A percentile compares a stretch with the other conserved stretches of the same genome.
Evolutionary conservation across 2,888 invertebrate species (phyloP).

Genomic region (Chrysopilus asiliformis): DNA sequence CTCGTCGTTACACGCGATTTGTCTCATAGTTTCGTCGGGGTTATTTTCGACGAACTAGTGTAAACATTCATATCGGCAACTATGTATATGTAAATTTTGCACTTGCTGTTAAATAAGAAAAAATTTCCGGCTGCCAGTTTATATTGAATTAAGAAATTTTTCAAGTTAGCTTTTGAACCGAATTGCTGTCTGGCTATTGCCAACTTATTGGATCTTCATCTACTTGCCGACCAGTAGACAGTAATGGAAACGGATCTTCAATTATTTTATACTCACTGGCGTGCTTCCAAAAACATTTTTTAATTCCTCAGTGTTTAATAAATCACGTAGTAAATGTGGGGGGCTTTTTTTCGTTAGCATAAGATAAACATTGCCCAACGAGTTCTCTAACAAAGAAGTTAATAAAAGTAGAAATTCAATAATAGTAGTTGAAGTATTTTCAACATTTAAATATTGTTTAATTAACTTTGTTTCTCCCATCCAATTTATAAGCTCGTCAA

Average conservation of each 20-base stretch:
- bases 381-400: conserved; percentile 23
- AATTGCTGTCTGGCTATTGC: too few relatives aligned
- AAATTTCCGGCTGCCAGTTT: too few relatives aligned
- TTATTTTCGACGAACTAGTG: too few relatives aligned
- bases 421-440: conserved; percentile 5
- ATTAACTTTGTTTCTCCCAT: conserved; percentile 1
- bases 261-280: conserved; percentile 13
- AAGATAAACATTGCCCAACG: conserved; percentile 22
- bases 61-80: too few relatives aligned
- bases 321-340: conserved; percentile 38
- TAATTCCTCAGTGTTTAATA: conserved; percentile 32
- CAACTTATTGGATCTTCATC: too few relatives aligned
- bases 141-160: too few relatives aligned
- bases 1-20: too few relatives aligned
- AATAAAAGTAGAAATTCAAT: conserved; percentile 21
- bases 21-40: too few relatives aligned
- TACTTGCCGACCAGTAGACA: too few relatives aligned
- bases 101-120: too few relatives aligned
- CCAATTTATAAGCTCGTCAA: conserved; percentile 5
- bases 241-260: not conserved
- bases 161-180: too few relatives aligned
- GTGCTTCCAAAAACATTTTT: conserved; percentile 26
- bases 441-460: conserved; percentile 1
- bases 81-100: too few relatives aligned
- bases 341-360: conserved; percentile 16